Evolutionary conservation across 2,797 vertebrate species (phyloP).

Genomic region (Helicolenus hilgendorfi): DNA sequence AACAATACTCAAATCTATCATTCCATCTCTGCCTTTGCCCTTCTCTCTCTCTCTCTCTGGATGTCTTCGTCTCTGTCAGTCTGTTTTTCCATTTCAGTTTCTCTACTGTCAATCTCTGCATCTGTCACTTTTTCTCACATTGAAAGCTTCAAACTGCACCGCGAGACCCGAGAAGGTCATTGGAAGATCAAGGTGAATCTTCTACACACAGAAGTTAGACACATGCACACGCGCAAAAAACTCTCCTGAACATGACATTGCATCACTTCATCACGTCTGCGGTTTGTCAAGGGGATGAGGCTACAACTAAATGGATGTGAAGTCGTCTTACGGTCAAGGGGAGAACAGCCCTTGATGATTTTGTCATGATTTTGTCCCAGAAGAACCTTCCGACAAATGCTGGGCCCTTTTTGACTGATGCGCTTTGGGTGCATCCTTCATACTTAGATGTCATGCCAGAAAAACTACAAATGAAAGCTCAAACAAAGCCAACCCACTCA

Average conservation of each 20-base stretch:
- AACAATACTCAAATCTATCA: constrained; percentile 54
- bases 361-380: constrained; percentile 38
- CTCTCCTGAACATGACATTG: constrained; percentile 10
- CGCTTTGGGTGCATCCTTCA: constrained; percentile 12
- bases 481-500: constrained; percentile 27
- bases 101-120: constrained; percentile 43
- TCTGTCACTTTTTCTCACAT: constrained; percentile 44
- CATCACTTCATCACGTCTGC: constrained; percentile 43
- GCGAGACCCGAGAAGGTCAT: constrained; percentile 20
- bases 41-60: background rate
- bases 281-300: background rate
- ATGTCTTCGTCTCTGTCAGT: constrained; percentile 16
- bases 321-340: constrained; percentile 28
- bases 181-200: constrained; percentile 51
- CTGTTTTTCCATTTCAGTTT: constrained; percentile 25
- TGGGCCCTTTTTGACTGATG: constrained; percentile 25
- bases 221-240: background rate
- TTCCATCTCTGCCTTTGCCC: constrained; percentile 30
- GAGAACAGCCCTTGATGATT: constrained; percentile 44
- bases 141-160: constrained; percentile 37
- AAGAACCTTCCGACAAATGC: constrained; percentile 15
- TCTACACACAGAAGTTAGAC: constrained; percentile 9
- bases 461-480: constrained; percentile 39
- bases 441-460: constrained; percentile 10
- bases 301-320: constrained; percentile 28